Conservation (phyloP, 1,140 invertebrate species). For the Caerostris darwini region DNA sequence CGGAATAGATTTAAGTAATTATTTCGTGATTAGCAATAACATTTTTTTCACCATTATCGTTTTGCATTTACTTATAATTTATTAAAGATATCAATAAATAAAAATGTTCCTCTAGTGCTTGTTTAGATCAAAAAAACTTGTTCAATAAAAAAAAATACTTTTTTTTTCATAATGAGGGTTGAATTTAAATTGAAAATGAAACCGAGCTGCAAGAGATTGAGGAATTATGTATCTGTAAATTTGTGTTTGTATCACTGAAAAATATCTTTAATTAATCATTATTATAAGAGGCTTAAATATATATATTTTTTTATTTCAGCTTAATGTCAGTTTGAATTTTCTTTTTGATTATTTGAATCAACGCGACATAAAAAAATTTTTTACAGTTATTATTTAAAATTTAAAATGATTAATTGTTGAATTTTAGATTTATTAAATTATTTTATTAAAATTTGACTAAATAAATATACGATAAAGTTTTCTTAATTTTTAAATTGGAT, state of each 20-base stretch:
- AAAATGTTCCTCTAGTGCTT: not conserved
- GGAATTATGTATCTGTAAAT: not conserved
- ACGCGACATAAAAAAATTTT: too few species aligned
- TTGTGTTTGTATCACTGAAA: not conserved
- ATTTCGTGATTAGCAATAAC: slow-evolving; percentile 20
- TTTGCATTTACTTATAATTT: not conserved
- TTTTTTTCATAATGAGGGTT: not conserved
- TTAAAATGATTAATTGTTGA: too few species aligned
- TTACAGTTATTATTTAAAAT: too few species aligned
- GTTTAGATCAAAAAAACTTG: not conserved
- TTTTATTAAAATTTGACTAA: too few species aligned
- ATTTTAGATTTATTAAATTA: too few species aligned
- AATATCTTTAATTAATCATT: not conserved
- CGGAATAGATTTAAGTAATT: slow-evolving; percentile 25
- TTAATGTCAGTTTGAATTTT: too few species aligned
- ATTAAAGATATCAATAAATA: not conserved
- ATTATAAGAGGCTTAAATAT: not conserved
- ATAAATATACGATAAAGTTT: too few species aligned
- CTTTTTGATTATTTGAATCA: too few species aligned
- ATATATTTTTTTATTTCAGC: too few species aligned
- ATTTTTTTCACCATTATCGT: slow-evolving; percentile 13
- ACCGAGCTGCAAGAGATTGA: not conserved
- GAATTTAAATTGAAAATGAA: not conserved
- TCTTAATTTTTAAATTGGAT: too few species aligned
- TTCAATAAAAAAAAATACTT: not conserved